Base-by-base conservation (phyloP, 1,140 invertebrate species). In the Platyura marginata region DNA sequence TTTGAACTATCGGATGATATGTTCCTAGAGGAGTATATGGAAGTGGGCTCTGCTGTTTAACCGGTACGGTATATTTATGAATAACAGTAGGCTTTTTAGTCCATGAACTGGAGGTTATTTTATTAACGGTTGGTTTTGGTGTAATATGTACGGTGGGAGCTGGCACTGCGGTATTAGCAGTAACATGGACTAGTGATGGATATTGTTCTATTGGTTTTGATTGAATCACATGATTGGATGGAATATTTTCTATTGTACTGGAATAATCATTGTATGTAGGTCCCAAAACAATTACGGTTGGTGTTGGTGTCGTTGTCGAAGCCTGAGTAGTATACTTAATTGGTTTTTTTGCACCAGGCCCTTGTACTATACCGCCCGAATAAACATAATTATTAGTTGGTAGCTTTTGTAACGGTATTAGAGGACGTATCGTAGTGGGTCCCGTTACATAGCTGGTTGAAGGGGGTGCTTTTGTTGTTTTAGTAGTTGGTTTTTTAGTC, bases 361-460 rank as follows among this genome's bases (percentile, higher is more conserved):
- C n/a, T n/a, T n/a, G n/a, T n/a, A n/a, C n/a, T n/a, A n/a, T n/a
- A 6, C 6, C 13, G 18, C 37, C 40, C 41, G 39, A 55, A 51
- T 40, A 57, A 45, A 46, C 50, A 46, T 41, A 63, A 41, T 44
- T 61, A 44, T 44, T 60, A 45, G 18, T 55, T 54, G 34, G 60
- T 63, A 39, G 45, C 55, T 21, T 42, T 3, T 9, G 19, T 42
- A 29, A 2, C 8, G 47, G 43, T 5, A 51, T 51, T 8, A 48
- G 44, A 0, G 56, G 53, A 29, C 58, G 51, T 3, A 58, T 51
- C 3, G 58, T 65, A 10, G 63, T 66, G 0, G 69, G 61, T 43
- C 63, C 67, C 2, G 69, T 71, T 0, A 72, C 60, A 40, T 75
- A 74, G 44, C 70, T 72, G 1, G 70, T 73, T n/a, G 70, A 66